Percentiles rank a stretch among this genome's conserved stretches.
Conservation (phyloP, 2,797 vertebrate genomes). For the Anguilla megastoma region DNA sequence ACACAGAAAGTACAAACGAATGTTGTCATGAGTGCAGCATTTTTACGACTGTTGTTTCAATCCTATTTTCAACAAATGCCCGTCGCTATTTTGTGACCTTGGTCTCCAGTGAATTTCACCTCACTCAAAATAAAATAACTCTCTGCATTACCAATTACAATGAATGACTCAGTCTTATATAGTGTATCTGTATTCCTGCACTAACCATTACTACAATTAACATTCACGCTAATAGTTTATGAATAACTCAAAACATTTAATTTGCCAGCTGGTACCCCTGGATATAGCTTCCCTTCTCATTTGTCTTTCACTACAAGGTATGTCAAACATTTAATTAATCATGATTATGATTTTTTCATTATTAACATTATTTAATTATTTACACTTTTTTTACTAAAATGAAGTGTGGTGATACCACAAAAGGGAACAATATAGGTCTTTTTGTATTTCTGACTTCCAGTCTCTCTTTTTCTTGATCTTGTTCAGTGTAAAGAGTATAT, state of each 20-base stretch:
- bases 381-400: too few species aligned
- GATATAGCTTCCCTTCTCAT: slow-evolving; percentile 4
- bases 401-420: not conserved
- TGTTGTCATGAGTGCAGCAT: not conserved
- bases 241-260: not conserved
- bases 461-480: not conserved
- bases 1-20: not conserved
- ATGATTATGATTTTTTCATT: too few species aligned
- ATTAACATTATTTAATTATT: too few species aligned
- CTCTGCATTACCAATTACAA: not conserved
- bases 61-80: not conserved
- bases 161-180: not conserved
- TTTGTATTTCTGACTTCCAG: not conserved
- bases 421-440: not conserved
- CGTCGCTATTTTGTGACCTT: not conserved
- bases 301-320: not conserved
- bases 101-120: not conserved
- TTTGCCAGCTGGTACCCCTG: not conserved
- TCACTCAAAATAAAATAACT: not conserved
- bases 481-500: not conserved
- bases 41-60: not conserved
- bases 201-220: slow-evolving; percentile 5
- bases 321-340: too few species aligned
- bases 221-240: not conserved
- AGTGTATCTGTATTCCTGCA: not conserved